Conservation (phyloP, 1,140 invertebrate species). For the Orchestia grillus region DNA sequence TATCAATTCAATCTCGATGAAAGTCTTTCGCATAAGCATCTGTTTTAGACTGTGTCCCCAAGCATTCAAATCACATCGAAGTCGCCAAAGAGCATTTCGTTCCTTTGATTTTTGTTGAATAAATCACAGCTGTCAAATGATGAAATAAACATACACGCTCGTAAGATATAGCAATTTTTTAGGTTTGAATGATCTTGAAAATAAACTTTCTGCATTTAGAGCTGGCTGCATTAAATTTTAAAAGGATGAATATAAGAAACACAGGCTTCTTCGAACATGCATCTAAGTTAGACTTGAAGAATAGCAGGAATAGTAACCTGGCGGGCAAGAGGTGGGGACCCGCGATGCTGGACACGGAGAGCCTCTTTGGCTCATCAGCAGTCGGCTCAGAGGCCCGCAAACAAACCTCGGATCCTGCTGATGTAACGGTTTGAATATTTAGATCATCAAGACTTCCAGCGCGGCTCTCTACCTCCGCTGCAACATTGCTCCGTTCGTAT, state of each 20-base stretch:
- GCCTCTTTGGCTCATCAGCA: constrained; percentile 19
- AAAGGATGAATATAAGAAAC: neutral
- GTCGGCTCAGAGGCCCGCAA: neutral
- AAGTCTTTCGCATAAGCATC: too few species aligned
- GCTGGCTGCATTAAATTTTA: neutral
- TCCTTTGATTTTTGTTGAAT: too few species aligned
- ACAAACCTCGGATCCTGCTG: constrained; percentile 17
- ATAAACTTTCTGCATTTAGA: too few species aligned
- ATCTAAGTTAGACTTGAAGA: neutral
- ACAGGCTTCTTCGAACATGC: neutral
- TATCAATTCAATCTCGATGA: too few species aligned
- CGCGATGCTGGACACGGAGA: neutral
- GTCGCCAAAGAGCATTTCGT: too few species aligned
- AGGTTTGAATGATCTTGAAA: too few species aligned
- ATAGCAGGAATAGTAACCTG: neutral
- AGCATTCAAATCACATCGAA: too few species aligned
- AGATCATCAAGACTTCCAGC: neutral
- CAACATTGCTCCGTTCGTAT: neutral
- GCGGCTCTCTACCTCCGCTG: neutral
- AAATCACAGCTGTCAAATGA: too few species aligned
- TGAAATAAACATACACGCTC: too few species aligned
- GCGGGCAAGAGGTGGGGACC: neutral
- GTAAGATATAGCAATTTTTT: too few species aligned
- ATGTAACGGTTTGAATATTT: constrained; percentile 27
- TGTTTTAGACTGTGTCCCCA: too few species aligned